Evolutionary conservation across 1,140 invertebrate genomes (phyloP).

Genomic region (Paraescarpia echinospica): DNA sequence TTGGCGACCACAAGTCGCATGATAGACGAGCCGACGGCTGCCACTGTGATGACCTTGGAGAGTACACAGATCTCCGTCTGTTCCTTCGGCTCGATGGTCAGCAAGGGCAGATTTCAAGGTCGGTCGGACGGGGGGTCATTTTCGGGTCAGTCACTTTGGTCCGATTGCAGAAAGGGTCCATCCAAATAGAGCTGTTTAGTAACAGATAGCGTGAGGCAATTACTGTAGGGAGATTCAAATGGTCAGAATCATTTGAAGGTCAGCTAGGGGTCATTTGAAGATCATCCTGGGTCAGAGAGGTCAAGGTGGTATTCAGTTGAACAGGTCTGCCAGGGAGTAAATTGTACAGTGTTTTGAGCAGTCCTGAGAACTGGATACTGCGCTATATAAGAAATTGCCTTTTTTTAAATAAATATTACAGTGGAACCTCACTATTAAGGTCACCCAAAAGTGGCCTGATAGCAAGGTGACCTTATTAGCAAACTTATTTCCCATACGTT

Average conservation of each 20-base stretch:
- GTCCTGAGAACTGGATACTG: too few relatives aligned
- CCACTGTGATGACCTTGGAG: conserved; percentile 91
- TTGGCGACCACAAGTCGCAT: neutral
- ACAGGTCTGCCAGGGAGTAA: too few relatives aligned
- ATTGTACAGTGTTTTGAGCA: too few relatives aligned
- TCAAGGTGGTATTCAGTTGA: neutral
- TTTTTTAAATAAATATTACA: too few relatives aligned
- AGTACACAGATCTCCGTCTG: conserved; percentile 90
- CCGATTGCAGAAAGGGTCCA: neutral
- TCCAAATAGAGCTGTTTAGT: neutral
- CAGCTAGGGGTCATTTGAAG: too few relatives aligned
- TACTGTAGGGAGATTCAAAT: neutral
- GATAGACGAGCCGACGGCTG: conserved; percentile 74
- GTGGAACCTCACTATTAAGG: too few relatives aligned
- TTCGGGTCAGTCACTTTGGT: neutral
- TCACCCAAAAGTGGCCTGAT: too few relatives aligned
- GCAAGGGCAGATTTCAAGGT: conserved; percentile 67
- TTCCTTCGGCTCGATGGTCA: conserved; percentile 77
- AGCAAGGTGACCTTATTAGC: too few relatives aligned
- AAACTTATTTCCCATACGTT: too few relatives aligned
- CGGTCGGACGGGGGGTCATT: neutral
- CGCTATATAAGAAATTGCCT: too few relatives aligned
- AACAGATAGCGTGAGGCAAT: neutral
- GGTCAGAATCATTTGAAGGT: too few relatives aligned
- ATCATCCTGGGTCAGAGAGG: neutral